Conservation (phyloP, 2,888 invertebrate species). For the Agrotis puta region DNA sequence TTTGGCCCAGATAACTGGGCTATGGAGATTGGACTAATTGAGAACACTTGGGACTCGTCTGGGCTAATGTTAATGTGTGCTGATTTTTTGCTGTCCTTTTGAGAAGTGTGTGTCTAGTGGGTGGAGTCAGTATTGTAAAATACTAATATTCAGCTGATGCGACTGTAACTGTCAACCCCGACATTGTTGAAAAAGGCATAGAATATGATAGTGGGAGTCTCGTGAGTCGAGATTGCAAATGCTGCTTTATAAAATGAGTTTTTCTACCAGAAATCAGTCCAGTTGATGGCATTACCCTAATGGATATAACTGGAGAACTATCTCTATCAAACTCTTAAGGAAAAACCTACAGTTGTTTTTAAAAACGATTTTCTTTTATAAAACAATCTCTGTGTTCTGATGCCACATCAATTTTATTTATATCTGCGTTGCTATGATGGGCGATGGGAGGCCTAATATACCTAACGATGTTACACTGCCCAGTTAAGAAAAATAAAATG, state of each 20-base stretch:
- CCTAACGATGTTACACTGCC: not conserved
- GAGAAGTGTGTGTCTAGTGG: not conserved
- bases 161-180: too few relatives aligned
- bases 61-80: constrained; percentile 21
- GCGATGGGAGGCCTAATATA: not conserved
- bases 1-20: constrained; percentile 27
- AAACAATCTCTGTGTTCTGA: not conserved
- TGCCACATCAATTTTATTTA: not conserved
- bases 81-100: constrained; percentile 3
- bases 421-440: not conserved
- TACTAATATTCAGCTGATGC: too few relatives aligned
- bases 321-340: too few relatives aligned
- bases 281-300: too few relatives aligned
- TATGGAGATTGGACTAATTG: constrained; percentile 28
- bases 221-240: not conserved
- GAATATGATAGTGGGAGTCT: too few relatives aligned
- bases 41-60: constrained; percentile 3
- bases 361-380: not conserved
- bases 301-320: too few relatives aligned
- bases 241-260: not conserved
- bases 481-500: constrained; percentile 5
- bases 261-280: too few relatives aligned
- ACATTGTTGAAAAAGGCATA: too few relatives aligned
- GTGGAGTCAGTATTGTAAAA: too few relatives aligned
- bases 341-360: too few relatives aligned